Conservation (phyloP, 1,140 invertebrate genomes). For the Bicyclus anynana region DNA sequence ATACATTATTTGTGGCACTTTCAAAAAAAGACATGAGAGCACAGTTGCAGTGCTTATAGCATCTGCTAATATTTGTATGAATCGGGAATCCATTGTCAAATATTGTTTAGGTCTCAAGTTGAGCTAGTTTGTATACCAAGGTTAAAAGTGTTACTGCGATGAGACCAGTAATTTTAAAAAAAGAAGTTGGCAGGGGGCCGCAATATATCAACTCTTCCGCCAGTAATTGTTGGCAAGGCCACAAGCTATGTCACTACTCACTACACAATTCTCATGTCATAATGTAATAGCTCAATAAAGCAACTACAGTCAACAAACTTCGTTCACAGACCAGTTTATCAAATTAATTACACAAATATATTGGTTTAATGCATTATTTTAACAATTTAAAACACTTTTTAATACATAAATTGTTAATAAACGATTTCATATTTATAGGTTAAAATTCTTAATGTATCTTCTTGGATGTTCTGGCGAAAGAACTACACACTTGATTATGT, state of each 20-base stretch:
- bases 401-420: too few species aligned
- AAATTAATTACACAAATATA: too few species aligned
- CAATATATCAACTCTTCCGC: conserved; percentile 17
- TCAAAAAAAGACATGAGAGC: conserved; percentile 81
- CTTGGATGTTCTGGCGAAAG: too few species aligned
- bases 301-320: too few species aligned
- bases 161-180: conserved; percentile 19
- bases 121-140: conserved; percentile 8
- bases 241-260: too few species aligned
- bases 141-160: conserved; percentile 14
- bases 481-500: too few species aligned
- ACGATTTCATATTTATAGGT: too few species aligned
- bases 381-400: too few species aligned
- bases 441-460: too few species aligned
- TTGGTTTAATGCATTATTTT: too few species aligned
- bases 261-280: background rate
- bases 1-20: conserved; percentile 84
- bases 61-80: conserved; percentile 70
- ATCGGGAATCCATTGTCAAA: conserved; percentile 21
- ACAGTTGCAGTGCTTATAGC: conserved; percentile 82
- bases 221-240: conserved; percentile 16
- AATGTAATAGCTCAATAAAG: background rate
- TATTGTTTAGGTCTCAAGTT: background rate
- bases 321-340: too few species aligned
- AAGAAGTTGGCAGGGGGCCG: conserved; percentile 31